Conservation (phyloP, 2,797 vertebrate species). For the Vespertilio murinus region DNA sequence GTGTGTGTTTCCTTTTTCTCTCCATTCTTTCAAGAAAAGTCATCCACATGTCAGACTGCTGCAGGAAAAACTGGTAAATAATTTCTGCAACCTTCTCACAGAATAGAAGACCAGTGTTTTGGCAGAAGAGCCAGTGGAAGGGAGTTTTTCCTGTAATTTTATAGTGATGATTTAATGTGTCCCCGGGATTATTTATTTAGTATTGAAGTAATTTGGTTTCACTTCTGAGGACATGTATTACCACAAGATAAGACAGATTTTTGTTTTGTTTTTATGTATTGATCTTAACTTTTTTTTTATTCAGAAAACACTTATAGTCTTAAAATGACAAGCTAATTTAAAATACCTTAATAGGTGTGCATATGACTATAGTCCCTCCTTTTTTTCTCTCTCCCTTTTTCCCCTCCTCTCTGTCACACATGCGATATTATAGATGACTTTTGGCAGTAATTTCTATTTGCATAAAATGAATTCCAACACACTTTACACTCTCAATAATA, state of each 20-base stretch:
- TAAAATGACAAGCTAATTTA: conserved; percentile 13
- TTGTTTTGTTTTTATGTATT: not conserved
- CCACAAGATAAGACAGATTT: not conserved
- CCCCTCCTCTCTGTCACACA: not conserved
- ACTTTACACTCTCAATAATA: not conserved
- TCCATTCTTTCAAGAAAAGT: not conserved
- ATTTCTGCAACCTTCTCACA: not conserved
- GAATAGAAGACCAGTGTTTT: not conserved
- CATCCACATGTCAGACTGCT: not conserved
- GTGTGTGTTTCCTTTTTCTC: not conserved
- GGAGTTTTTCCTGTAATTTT: not conserved
- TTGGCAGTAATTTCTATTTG: not conserved
- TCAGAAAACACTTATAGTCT: not conserved
- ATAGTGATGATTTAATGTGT: not conserved
- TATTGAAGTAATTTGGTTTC: not conserved
- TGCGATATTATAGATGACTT: not conserved
- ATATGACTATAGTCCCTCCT: not conserved
- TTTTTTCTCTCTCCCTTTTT: not conserved
- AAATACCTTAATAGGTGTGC: not conserved
- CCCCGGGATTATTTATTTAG: not conserved
- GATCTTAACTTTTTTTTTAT: not conserved
- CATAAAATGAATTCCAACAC: not conserved
- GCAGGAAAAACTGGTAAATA: not conserved
- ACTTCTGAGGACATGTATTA: conserved; percentile 26
- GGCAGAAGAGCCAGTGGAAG: not conserved